Evolutionary conservation across 2,113 vertebrate species (phyloP), one percentile per base, ranked within the genome.

Genomic region (Callaeas wilsoni): DNA sequence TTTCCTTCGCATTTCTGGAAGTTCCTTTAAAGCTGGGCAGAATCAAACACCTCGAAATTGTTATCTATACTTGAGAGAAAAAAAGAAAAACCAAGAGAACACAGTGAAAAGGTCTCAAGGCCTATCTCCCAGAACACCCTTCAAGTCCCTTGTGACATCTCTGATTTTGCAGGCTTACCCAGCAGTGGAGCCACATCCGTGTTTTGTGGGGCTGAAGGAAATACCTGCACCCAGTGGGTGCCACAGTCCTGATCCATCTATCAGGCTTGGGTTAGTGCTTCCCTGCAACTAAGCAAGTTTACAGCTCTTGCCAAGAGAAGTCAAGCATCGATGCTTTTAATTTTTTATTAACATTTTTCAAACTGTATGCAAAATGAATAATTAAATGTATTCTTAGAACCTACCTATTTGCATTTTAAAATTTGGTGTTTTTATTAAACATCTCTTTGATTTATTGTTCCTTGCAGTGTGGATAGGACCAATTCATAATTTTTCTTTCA

Each of bases 361-460:
- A 65, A 64, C 37, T 47, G 16, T 37, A 63, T 67, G 78, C 49
- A 15, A 12, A 37, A 90, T 93, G 47, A 96, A 95, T 91, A 94
- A 91, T 79, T 94, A 59, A 93, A 52, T n/a, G 14, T 56, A 33
- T 94, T 96, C 91, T 91, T 71, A 86, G 71, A 86, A 95, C 29
- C 32, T 93, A 19, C 4, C 16, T 3, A 73, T 97, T 94, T 95
- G 78, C 93, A 86, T 92, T 87, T 95, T 93, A 42, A 53, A 96
- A 89, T 35, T 16, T 9, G 7, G 18, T 46, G 19, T 27, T 59
- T 67, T 62, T 71, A 68, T 50, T 65, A 91, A 92, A 62, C 56
- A 93, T 87, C 19, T 13, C 53, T 97, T 96, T 97, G 94, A 97
- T 96, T 76, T 89, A 87, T 93, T 95, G 65, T 92, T 96, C 70